A percentile compares a stretch with the other conserved stretches of the same genome.
These are phyloP conservation scores for Muscidifurax raptorellus DNA, from an alignment of 1,140 invertebrate species.

Conservation along the genomic window DNA sequence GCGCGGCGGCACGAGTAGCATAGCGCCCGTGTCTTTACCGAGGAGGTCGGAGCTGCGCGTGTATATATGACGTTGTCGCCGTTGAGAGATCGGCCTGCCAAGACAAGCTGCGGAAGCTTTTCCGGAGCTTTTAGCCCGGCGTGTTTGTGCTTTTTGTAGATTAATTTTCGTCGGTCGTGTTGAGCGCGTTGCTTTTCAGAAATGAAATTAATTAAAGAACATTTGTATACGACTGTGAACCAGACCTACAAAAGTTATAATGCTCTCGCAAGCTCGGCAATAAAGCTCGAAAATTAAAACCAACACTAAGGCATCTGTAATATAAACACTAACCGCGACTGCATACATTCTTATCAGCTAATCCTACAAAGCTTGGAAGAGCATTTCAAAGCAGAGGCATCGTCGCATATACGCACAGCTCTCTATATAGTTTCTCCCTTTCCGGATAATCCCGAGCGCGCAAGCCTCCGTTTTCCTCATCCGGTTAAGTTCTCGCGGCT, in stretches of 20 bases:
- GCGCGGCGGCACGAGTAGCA: background rate
- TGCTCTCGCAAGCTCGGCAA: no score
- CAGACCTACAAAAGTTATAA: no score
- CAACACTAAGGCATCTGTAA: no score
- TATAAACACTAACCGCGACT: no score
- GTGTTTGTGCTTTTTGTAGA: background rate
- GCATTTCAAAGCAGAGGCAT: constrained; percentile 2
- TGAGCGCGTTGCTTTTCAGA: no score
- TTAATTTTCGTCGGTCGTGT: no score
- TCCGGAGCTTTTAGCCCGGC: background rate
- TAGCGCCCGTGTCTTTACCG: background rate
- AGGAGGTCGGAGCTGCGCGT: background rate
- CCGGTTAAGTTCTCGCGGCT: constrained; percentile 15
- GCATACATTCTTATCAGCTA: background rate
- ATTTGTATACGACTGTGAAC: no score
- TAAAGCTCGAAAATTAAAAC: no score
- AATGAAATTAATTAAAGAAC: no score
- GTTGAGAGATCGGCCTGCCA: background rate
- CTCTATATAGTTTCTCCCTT: constrained; percentile 11
- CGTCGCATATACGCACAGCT: background rate
- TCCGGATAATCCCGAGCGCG: background rate
- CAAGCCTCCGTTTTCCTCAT: constrained; percentile 6
- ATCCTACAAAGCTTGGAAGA: background rate
- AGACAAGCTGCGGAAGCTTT: background rate
- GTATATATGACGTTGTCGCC: no score